Percentiles rank a stretch among this genome's conserved stretches.
Conservation (phyloP, 1,140 invertebrate genomes). For the Philopotamus ludificatus region DNA sequence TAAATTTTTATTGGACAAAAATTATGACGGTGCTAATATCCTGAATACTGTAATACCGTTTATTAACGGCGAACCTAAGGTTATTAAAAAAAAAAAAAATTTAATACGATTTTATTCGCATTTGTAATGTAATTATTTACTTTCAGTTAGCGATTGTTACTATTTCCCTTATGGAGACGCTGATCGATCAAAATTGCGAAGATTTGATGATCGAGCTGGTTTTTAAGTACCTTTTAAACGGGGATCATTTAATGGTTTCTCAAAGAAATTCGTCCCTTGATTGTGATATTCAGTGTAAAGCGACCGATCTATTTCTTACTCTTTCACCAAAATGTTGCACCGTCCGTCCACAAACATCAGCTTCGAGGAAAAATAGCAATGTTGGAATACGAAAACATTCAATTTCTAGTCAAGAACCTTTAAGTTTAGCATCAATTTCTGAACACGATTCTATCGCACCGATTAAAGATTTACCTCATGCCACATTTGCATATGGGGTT, state of each 20-base stretch:
- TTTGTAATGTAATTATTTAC: slow-evolving; percentile 15
- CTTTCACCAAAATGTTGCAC: slow-evolving; percentile 70
- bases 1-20: slow-evolving; percentile 81
- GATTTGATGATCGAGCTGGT: slow-evolving; percentile 94
- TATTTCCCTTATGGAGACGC: slow-evolving; percentile 84
- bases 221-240: slow-evolving; percentile 82
- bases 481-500: slow-evolving; percentile 53
- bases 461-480: slow-evolving; percentile 47
- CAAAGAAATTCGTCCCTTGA: slow-evolving; percentile 70
- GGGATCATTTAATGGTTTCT: slow-evolving; percentile 87
- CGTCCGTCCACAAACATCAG: slow-evolving; percentile 25
- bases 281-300: slow-evolving; percentile 77
- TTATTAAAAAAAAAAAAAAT: slow-evolving; percentile 52
- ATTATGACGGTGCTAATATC: slow-evolving; percentile 77
- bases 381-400: slow-evolving; percentile 27
- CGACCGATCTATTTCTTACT: slow-evolving; percentile 80
- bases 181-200: slow-evolving; percentile 92
- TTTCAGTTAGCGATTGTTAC: slow-evolving; percentile 85
- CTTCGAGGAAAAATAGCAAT: slow-evolving; percentile 40
- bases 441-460: slow-evolving; percentile 18
- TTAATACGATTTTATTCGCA: neutral
- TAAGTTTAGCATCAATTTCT: slow-evolving; percentile 28
- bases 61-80: slow-evolving; percentile 70
- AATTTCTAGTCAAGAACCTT: slow-evolving; percentile 33
- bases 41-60: slow-evolving; percentile 76